Base-by-base conservation (phyloP, 2,797 vertebrate species). In the Manis pentadactyla region DNA sequence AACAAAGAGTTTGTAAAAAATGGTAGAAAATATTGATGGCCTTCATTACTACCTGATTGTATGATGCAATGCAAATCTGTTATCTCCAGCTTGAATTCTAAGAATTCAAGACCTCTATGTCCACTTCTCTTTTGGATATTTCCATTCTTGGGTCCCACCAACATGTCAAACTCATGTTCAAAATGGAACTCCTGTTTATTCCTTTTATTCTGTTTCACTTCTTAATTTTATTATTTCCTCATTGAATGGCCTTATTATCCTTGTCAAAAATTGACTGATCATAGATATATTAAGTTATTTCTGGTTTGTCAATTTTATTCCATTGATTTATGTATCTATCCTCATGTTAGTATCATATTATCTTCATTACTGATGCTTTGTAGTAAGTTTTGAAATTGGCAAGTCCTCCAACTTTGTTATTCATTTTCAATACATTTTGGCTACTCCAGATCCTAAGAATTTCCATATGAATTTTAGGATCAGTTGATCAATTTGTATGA, bases 361-460 rank as follows among this genome's bases (percentile, higher is more conserved):
- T 77, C 25, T 51, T 93, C 21, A 55, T 71, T 92, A 69, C 6
- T 77, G 0, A 31, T 88, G n/a, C 18, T 90, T 87, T 87, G 27
- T 42, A 74, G 13, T 74, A 79, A 92, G 18, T 83, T 93, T 94
- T 96, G 53, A 95, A 83, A 85, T 73, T n/a, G 71, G 31, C 9
- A 97, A 81, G 3, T 93, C 18, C 49, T 95, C 31, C 63, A 95
- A 68, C 15, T 84, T 61, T 31, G 1, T 66, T 83, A 13, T 42
- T 77, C 49, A 64, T 92, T 92, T 75, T 71, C 12, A 46, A 87
- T 55, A 69, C 90, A 74, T 21, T 87, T 87, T 95, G 66, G 7
- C 12, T 87, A 42, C 68, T 86, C 4, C 51, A 39, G 23, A 15
- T 69, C 4, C 49, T 42, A 3, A 77, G 21, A 42, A 6, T 64